These are phyloP conservation scores for Heteromormyrus szaboi DNA, from an alignment of 2,797 vertebrate genomes.

Conservation along the genomic window DNA sequence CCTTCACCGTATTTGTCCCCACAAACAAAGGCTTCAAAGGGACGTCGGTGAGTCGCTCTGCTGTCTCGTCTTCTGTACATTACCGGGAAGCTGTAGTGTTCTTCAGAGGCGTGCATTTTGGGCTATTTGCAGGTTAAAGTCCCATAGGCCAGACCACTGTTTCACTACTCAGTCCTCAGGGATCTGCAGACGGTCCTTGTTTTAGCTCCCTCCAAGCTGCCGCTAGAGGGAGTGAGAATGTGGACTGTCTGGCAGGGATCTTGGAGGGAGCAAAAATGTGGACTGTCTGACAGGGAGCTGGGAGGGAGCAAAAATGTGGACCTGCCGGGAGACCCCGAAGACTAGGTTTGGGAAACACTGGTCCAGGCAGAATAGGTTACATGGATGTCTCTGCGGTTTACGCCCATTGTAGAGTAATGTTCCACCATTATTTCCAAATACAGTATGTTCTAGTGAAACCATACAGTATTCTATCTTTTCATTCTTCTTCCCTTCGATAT, in stretches of 20 bases:
- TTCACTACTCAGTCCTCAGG: neutral
- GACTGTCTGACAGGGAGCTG: no score
- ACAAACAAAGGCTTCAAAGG: slow-evolving; percentile 73
- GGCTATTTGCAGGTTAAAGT: neutral
- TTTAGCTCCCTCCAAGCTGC: neutral
- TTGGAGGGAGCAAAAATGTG: no score
- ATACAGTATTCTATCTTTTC: neutral
- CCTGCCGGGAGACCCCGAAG: neutral
- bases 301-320: neutral
- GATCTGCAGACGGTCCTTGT: neutral
- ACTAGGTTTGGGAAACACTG: neutral
- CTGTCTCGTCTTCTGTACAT: neutral
- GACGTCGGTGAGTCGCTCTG: slow-evolving; percentile 55
- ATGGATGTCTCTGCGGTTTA: neutral
- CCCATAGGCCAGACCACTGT: neutral
- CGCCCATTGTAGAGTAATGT: neutral
- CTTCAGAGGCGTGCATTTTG: neutral
- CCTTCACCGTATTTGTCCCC: slow-evolving; percentile 82
- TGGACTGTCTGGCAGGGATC: neutral
- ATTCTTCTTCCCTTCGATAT: neutral
- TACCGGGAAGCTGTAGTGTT: neutral
- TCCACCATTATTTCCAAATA: neutral
- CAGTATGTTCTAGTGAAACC: neutral
- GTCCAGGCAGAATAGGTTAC: neutral
- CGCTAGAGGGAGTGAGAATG: neutral